Base-by-base conservation (phyloP, 1,140 invertebrate species). In the Stenopsyche tienmushanensis region DNA sequence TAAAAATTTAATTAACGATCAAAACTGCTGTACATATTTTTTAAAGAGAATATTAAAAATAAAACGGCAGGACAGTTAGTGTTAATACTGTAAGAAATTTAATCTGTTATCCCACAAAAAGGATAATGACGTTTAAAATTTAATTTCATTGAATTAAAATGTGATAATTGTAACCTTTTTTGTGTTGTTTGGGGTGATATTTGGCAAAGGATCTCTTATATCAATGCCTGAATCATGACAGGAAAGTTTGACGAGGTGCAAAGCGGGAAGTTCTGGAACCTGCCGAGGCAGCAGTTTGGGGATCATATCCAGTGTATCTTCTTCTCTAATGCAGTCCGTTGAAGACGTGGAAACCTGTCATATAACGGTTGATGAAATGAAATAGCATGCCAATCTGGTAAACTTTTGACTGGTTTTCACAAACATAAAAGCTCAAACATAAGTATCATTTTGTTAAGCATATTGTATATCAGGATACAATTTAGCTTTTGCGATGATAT, bases 171-270 rank as follows among this genome's bases (percentile, higher is more conserved):
- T 59, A 47, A 80, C 79, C 76, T 81, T 82, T 66, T 83, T 83
- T 20, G 77, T 72, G 69, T 78, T 78, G 47, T 72, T 73, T 5
- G 77, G 75, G 8, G 74, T 77, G 52, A 79, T 75, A 58, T 77
- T 72, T 26, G 80, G 73, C 39, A 81, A 69, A 60, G 87, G 86
- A 72, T 92, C 91, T 72, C 90, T 84, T 68, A 92, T 92, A 77
- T 93, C 91, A 73, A 93, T 93, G 69, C 91, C 91, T n/a, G 90
- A 92, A 80, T 93, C 90, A 77, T 92, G 90, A 82, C 90, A 92
- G 69, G 88, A 90, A 65, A 88, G 84, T 78, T 92, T 92, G 69
- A 86, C 83, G 74, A 88, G 83, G 73, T 81, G 78, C 8, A 76
- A 76, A 0, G 77, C 78, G 5, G 68, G 68, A 18, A 67, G 76